Percentiles rank a stretch among this genome's conserved stretches.
These are phyloP conservation scores for Bombus balteatus DNA, from an alignment of 1,140 invertebrate species.

Conservation along the genomic window DNA sequence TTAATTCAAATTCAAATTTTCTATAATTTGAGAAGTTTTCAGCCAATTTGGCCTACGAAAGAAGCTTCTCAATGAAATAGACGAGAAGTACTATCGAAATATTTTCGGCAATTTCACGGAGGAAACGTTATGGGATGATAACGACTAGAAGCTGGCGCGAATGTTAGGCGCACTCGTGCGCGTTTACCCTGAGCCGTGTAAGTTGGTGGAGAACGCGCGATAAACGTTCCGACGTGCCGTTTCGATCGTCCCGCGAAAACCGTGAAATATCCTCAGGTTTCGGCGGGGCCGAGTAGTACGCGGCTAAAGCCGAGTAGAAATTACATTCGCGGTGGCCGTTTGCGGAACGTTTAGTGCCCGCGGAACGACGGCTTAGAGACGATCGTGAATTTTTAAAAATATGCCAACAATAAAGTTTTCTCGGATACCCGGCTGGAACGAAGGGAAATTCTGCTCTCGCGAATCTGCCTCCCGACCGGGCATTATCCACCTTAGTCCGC, in stretches of 20 bases:
- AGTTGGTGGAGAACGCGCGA: conserved; percentile 41
- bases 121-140: conserved; percentile 11
- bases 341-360: conserved; percentile 63
- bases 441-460: conserved; percentile 30
- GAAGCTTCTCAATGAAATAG: not conserved
- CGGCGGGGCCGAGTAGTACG: conserved; percentile 31
- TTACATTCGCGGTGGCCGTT: conserved; percentile 53
- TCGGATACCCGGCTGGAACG: not conserved
- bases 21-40: not conserved
- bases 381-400: conserved; percentile 68
- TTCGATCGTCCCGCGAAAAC: conserved; percentile 63
- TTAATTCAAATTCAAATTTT: too few relatives aligned
- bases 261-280: conserved; percentile 66
- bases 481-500: conserved; percentile 37
- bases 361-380: conserved; percentile 56
- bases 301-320: conserved; percentile 48
- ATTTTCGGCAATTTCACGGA: not conserved
- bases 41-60: not conserved
- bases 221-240: conserved; percentile 51
- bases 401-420: conserved; percentile 59
- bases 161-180: conserved; percentile 24
- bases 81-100: not conserved
- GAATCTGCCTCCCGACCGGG: conserved; percentile 30
- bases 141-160: conserved; percentile 20
- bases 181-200: not conserved